Evolutionary conservation across 2,797 vertebrate species (phyloP), one percentile per base, ranked within the genome.

Genomic region (Onychomys arenicola): DNA sequence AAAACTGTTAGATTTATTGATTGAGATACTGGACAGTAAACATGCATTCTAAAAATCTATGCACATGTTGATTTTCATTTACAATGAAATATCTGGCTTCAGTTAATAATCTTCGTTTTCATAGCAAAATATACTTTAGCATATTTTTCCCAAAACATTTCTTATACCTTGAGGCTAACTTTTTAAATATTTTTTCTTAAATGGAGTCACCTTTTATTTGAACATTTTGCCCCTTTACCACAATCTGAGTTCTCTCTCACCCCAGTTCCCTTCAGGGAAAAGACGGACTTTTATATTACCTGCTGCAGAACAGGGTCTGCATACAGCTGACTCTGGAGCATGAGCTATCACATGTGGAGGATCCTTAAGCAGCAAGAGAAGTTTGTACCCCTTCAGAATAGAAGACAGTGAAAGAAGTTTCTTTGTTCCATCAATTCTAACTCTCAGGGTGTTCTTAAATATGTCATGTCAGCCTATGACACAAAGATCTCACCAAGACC

Each of bases 51-150:
- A 21, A 43, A 93, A 95, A 40, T 46, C 86, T 49, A 49, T 14
- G 27, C 75, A 19, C 34, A 37, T 57, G 3, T 67, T 86, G 19
- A 65, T 57, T 91, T 93, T 92, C n/a, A 32, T 94, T 77, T 32
- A 89, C 29, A 90, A 75, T 90, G 34, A 90, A 88, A 1, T 76
- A 77, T 85, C 23, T 90, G 3, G 2, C 32, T 17, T 1, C 0
- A 76, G 21, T 61, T 89, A 34, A 83, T 12, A 37, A 86, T 73
- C 11, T 78, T 69, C 3, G 13, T 93, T 96, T 95, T 34, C 57
- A 59, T 40, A 59, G 55, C 17, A 69, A 43, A 49, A 87, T 23
- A 49, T 57, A 13, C 25, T 85, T 73, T 91, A 76, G 73, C 2
- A 32, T 43, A 57, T n/a, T 86, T 94, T 57, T 13, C 34, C 29